Base-by-base conservation (phyloP, 2,797 vertebrate species). In the Natrix natrix region DNA sequence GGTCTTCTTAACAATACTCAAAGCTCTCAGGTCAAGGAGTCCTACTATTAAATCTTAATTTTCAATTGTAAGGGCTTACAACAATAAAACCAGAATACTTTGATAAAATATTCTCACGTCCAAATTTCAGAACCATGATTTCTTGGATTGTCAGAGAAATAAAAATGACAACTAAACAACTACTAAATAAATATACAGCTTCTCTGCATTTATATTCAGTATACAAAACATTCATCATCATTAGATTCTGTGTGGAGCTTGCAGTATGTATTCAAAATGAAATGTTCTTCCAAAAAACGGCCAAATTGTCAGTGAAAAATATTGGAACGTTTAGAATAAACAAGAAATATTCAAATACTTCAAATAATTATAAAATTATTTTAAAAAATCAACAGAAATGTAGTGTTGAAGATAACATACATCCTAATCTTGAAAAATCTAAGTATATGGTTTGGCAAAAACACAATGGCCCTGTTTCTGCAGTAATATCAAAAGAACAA, bases 111-210 rank as follows among this genome's bases (percentile, higher is more conserved):
- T 55, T 83, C 37, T 24, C 43, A 48, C 11, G 4, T 48, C 13
- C 32, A n/a, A 8, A 60, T 92, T 94, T 22, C 20, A 69, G 89
- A 87, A 69, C 55, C 94, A 83, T 66, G 95, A 92, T 86, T 89
- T 91, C 17, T 93, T 61, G 86, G 91, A 8, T 94, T 90, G 28
- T 24, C 55, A 5, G 74, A 1, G 28, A 89, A 92, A 88, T 32
- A 11, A 22, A 92, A 83, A 83, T 48, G 10, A 83, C 78, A 48
- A 48, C 4, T 83, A 83, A 83, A 69, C 0, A 56, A 52, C 78
- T 94, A 94, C 87, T 93, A 92, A 66, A 66, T 48, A 57, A 11
- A 3, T 10, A 52, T 32, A 94, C n/a, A 32, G 26, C 4, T 43
- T 20, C 37, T 48, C 43, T 90, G 87, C 13, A 88, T 6, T 93